Conservation (phyloP, 2,113 vertebrate species). For the Lynx canadensis region DNA sequence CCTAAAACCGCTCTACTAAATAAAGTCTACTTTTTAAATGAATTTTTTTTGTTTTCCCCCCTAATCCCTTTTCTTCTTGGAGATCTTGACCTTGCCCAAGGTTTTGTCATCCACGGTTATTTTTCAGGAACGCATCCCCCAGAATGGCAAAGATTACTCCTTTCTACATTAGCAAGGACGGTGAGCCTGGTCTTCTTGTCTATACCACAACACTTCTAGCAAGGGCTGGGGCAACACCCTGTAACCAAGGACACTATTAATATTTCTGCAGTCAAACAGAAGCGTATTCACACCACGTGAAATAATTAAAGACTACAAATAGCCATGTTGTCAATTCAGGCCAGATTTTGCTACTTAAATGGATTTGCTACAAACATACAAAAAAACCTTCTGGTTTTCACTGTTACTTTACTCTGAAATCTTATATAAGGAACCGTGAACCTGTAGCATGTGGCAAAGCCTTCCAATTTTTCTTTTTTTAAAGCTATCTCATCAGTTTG, state of each 20-base stretch:
- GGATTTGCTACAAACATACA: not conserved
- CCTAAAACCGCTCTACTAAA: not conserved
- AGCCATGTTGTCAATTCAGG: not conserved
- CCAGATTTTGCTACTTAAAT: not conserved
- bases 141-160: not conserved
- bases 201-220: not conserved
- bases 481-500: not conserved
- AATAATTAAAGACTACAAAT: slow-evolving; percentile 4
- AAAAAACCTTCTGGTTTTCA: not conserved
- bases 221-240: not conserved
- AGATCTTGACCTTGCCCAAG: slow-evolving; percentile 1
- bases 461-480: not conserved
- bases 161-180: not conserved
- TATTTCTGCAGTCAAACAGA: not conserved
- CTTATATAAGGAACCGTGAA: not conserved
- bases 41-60: not conserved
- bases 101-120: not conserved
- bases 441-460: not conserved
- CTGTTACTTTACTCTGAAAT: not conserved
- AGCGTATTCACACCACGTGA: not conserved
- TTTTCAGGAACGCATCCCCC: not conserved
- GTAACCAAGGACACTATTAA: not conserved
- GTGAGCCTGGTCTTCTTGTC: not conserved
- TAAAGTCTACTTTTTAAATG: not conserved
- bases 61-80: not conserved